Conservation (phyloP, 2,797 vertebrate genomes). For the Eremophila alpestris region DNA sequence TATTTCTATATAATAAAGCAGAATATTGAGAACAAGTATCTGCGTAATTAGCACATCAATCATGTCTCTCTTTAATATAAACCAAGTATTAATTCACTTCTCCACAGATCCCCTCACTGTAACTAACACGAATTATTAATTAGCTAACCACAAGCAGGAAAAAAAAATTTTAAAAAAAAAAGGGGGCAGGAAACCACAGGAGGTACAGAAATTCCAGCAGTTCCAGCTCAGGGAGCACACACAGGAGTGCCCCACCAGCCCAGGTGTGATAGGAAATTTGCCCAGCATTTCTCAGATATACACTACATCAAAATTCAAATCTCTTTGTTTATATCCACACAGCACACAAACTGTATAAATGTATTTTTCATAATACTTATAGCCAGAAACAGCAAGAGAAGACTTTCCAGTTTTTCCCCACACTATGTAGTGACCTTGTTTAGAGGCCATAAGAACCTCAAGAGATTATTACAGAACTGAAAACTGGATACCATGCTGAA, state of each 20-base stretch:
- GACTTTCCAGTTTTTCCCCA: not conserved
- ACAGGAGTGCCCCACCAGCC: not conserved
- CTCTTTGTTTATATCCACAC: not conserved
- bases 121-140: constrained; percentile 39
- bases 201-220: not conserved
- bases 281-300: not conserved
- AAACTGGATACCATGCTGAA: not conserved
- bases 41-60: constrained; percentile 51
- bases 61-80: constrained; percentile 30
- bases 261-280: not conserved
- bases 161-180: not conserved
- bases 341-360: not conserved
- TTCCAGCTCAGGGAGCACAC: not conserved
- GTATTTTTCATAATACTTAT: not conserved
- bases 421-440: not conserved
- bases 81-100: constrained; percentile 19
- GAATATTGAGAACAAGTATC: constrained; percentile 38
- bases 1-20: constrained; percentile 9
- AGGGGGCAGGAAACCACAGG: not conserved
- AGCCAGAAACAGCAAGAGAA: not conserved
- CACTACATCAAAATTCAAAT: not conserved
- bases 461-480: not conserved
- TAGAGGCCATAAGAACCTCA: not conserved
- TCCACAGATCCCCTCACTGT: not conserved
- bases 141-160: not conserved